Base-by-base conservation (phyloP, 2,113 vertebrate genomes). In the Phaethon lepturus region DNA sequence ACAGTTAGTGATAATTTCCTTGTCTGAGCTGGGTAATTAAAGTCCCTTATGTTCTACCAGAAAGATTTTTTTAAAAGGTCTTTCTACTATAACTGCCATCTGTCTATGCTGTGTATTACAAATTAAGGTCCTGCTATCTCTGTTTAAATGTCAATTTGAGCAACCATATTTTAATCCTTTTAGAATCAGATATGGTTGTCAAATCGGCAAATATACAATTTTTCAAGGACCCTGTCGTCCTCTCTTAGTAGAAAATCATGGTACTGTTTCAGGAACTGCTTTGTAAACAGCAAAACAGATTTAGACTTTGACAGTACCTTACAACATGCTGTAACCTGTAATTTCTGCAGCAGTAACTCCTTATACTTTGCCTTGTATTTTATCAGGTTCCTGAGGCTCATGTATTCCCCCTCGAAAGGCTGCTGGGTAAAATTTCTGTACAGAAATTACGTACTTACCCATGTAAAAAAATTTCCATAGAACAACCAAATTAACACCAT, bases 31-130 rank as follows among this genome's bases (percentile, higher is more conserved):
- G 38, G 38, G 90, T 94, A 94, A 94, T 92, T 77, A n/a, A 91
- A 87, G 91, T 76, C 84, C 97, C 93, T 96, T 93, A 84, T 96
- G 92, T 73, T 96, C 77, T 80, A 80, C 22, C 71, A 92, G 82
- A 52, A 80, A 94, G 90, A 94, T 78, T 90, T 85, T 42, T 94
- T 95, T 73, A 90, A 97, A 96, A 97, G 92, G 95, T 96, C 96
- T 91, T 93, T 95, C 77, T 92, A 68, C 81, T 81, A 40, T 71
- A 94, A 88, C 45, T 80, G 92, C 97, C 94, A 95, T 97, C 95
- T 97, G 93, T 83, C 92, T 92, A 17, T 33, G 89, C 84, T 88
- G 47, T 20, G 5, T 42, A 68, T 58, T 85, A 87, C 89, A 94
- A 96, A 95, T 85, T 26, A 89, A 95, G 80, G 96, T 79, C 95